Percentiles rank a stretch among this genome's conserved stretches.
Conservation (phyloP, 2,113 vertebrate genomes). For the Heloderma charlesbogerti region DNA sequence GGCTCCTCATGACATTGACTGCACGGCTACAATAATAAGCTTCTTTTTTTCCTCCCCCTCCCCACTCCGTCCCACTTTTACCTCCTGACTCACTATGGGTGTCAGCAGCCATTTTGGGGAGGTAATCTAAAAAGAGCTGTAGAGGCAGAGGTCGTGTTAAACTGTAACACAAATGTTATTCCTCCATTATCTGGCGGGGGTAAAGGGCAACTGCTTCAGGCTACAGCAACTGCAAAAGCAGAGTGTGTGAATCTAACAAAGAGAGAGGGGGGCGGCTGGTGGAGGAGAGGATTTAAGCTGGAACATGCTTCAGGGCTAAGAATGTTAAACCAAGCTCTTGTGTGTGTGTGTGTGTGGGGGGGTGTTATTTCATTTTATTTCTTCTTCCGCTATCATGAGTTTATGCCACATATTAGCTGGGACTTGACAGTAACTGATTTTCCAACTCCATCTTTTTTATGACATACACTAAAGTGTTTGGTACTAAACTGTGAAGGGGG, state of each 20-base stretch:
- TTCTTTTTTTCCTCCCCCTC: slow-evolving; percentile 71
- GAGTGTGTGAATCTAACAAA: slow-evolving; percentile 71
- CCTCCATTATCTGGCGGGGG: slow-evolving; percentile 95
- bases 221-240: slow-evolving; percentile 83
- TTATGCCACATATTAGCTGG: slow-evolving; percentile 33
- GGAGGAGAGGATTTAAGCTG: slow-evolving; percentile 55
- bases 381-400: slow-evolving; percentile 52
- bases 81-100: slow-evolving; percentile 76
- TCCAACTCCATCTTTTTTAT: slow-evolving; percentile 27
- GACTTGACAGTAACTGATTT: slow-evolving; percentile 40
- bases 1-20: slow-evolving; percentile 89
- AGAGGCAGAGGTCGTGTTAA: slow-evolving; percentile 95
- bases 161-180: slow-evolving; percentile 97
- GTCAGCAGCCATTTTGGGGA: slow-evolving; percentile 87
- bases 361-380: not conserved
- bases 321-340: slow-evolving; percentile 71
- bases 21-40: slow-evolving; percentile 89
- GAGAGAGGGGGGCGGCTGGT: slow-evolving; percentile 44
- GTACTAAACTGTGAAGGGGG: not conserved
- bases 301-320: slow-evolving; percentile 64
- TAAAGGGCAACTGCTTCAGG: slow-evolving; percentile 95
- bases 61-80: slow-evolving; percentile 33
- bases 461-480: not conserved
- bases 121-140: slow-evolving; percentile 93
- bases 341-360: no score